A percentile compares a stretch with the other conserved stretches of the same genome.
Evolutionary conservation across 1,140 invertebrate genomes (phyloP).

Genomic region (Cherax destructor): DNA sequence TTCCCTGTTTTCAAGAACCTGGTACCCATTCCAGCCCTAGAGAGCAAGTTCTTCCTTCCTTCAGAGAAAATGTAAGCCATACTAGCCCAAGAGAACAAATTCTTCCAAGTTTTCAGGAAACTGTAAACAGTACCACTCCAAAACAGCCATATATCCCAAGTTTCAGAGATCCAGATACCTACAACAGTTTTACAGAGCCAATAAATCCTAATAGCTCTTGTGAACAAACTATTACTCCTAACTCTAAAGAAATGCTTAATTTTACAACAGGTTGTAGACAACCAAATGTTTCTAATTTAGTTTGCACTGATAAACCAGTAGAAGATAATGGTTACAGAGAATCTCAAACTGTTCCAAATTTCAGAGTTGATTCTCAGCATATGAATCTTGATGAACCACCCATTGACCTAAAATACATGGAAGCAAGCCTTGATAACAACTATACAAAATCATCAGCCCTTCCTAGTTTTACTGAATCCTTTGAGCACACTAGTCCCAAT

Average conservation of each 20-base stretch:
- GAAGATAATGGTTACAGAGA: conserved; percentile 33
- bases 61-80: conserved; percentile 1
- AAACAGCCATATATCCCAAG: conserved; percentile 21
- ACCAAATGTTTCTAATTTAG: background rate
- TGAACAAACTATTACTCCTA: conserved; percentile 14
- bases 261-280: conserved; percentile 19
- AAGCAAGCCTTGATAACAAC: background rate
- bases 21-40: conserved; percentile 1
- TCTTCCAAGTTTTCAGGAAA: conserved; percentile 33
- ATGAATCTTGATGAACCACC: background rate
- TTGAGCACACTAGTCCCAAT: conserved; percentile 39
- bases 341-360: conserved; percentile 16
- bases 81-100: conserved; percentile 34
- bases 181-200: conserved; percentile 33
- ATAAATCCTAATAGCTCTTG: conserved; percentile 22
- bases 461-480: conserved; percentile 61
- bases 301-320: background rate
- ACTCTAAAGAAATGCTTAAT: conserved; percentile 20
- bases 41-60: conserved; percentile 18
- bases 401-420: conserved; percentile 26
- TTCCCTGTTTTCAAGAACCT: background rate
- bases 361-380: conserved; percentile 34
- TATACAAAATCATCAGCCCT: conserved; percentile 34
- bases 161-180: conserved; percentile 31
- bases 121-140: conserved; percentile 12